Evolutionary conservation across 2,113 vertebrate species (phyloP), one percentile per base, ranked within the genome.

Genomic region (Nyctereutes procyonoides): DNA sequence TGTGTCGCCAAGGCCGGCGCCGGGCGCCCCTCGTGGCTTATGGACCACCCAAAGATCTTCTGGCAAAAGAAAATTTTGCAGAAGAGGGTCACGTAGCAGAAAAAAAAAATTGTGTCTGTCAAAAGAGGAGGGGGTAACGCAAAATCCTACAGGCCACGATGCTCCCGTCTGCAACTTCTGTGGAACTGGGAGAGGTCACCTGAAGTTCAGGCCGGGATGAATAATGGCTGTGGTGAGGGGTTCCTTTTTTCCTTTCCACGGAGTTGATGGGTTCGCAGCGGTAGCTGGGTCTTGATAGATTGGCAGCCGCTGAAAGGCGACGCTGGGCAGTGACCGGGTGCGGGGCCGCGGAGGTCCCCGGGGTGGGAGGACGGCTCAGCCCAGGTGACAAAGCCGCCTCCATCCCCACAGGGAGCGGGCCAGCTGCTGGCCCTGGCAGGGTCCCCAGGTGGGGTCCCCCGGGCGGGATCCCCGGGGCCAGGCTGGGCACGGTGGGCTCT

Each of bases 221-320:
- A 99, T 99, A 99, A 99, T 99, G 98, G 99, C 98, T 97, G 97
- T 98, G 98, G 99, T 98, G 99, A 99, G 98, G 99, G 99, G 99
- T 98, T 99, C 99, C 99, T 65, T 96, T 99, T 99, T 99, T 99
- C 99, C 98, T 99, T 99, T 99, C 98, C 98, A 58, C 98, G 83
- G 99, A 99, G 99, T 98, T 99, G 99, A 99, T 98, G 99, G 99
- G 98, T 98, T 99, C 99, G 98, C 99, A 99, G 99, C 99, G 96
- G 99, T 99, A 99, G 99, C 99, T 99, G 99, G 99, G 99, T 99
- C 99, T 99, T 99, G 99, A 99, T 99, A 99, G 99, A 99, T 99
- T 99, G 99, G 99, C 99, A 99, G 99, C 97, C 98, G 98, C 99
- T 99, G 99, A 99, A 99, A 99, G 99, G 99, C 99, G 99, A 99